These are phyloP conservation scores for Eupithecia pulchellata DNA, from an alignment of 2,888 invertebrate genomes.

Conservation along the genomic window DNA sequence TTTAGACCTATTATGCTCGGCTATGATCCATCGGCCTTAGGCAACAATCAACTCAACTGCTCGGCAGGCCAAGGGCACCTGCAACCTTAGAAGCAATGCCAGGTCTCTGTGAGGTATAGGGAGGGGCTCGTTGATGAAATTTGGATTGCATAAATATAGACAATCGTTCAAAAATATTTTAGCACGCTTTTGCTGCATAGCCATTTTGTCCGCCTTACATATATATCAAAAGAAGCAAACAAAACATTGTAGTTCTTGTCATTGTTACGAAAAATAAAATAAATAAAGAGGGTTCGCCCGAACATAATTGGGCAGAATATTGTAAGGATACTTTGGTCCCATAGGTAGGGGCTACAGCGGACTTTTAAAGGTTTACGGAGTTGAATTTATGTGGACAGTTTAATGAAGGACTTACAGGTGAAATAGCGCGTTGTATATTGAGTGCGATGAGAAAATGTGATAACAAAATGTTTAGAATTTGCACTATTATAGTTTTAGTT, in stretches of 20 bases:
- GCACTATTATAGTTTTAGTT: not conserved
- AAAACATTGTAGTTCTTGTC: not conserved
- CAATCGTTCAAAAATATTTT: not conserved
- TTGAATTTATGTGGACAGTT: slow-evolving; percentile 40
- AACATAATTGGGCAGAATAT: slow-evolving; percentile 24
- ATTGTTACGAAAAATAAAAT: slow-evolving; percentile 16
- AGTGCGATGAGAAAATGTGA: slow-evolving; percentile 25
- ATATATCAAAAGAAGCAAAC: not conserved
- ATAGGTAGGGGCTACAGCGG: slow-evolving; percentile 30
- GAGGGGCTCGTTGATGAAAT: not conserved
- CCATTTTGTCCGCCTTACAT: not conserved
- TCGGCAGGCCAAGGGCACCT: not conserved
- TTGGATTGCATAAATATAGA: too few species aligned
- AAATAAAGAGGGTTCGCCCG: not conserved
- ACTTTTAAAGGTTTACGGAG: slow-evolving; percentile 38
- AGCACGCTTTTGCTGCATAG: not conserved
- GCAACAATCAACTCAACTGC: not conserved
- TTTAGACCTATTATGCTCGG: not conserved
- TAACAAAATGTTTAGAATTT: slow-evolving; percentile 20
- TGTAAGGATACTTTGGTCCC: slow-evolving; percentile 27
- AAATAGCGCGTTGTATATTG: slow-evolving; percentile 29
- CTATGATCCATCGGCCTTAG: not conserved
- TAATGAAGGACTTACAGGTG: slow-evolving; percentile 39
- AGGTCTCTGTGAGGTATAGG: not conserved
- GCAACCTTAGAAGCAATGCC: not conserved